Base-by-base conservation (phyloP, 2,888 invertebrate species). In the Caenorhabditis virilis region DNA sequence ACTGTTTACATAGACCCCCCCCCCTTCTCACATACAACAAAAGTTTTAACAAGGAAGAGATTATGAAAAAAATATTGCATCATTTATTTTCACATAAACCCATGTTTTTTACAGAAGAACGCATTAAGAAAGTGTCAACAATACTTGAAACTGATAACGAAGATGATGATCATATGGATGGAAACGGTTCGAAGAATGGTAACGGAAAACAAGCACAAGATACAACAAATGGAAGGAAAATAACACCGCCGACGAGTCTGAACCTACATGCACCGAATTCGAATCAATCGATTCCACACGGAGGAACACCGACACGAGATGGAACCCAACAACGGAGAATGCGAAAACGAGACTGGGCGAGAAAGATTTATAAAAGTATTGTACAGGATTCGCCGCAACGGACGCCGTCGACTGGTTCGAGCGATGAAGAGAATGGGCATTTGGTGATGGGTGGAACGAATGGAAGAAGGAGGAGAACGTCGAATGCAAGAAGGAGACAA, bases 291-390 rank as follows among this genome's bases (percentile, higher is more conserved):
- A 13, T 6, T 9, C 7, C 6, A 6, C 7, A 30, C 30, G 9
- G n/a, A 18, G 18, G 20, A 20, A 11, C 11, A 16, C 6, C 6
- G 18, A 7, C 4, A n/a, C 9, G n/a, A 5, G n/a, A 22, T 39
- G 20, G 18, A 7, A 39, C 16, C 15, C 5, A 2, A 13, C 2
- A 6, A n/a, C 47, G 71, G 22, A 49, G 76, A 41, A 76, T 73
- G 73, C 58, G 76, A 20, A 76, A 76, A 49, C 48, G 76, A 33
- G 76, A 76, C 48, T 76, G 76, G 76, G 73, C 73, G 9, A 69
- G 67, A 43, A 74, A 76, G 48, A 60, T 72, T 36, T 76, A 72
- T 46, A 72, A 65, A 30, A 76, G 76, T 55, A 52, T 76, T 9
- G 68, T 76, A 45, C 51, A 57, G 36, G 70, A 71, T 20, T 57